Evolutionary conservation across 2,888 invertebrate species (phyloP), one percentile per base, ranked within the genome.

Genomic region (Ectemnius lituratus): DNA sequence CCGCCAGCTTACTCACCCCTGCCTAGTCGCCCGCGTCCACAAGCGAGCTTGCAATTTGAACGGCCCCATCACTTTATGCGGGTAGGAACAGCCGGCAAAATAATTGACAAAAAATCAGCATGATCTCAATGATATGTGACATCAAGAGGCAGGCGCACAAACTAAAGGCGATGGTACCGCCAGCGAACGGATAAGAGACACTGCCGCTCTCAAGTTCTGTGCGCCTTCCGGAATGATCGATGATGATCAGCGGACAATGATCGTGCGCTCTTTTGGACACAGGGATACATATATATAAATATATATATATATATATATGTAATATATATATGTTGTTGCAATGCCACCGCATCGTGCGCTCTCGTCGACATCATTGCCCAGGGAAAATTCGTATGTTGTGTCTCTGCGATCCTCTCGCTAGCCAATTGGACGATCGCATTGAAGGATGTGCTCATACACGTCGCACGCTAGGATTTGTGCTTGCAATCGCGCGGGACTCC

Each of bases 1-100:
- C 87, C 89, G 89, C 88, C 87, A 88, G 90, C 89, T 90, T 88
- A 89, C 87, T 89, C 90, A 89, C 90, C 86, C 86, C 87, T 86
- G 88, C 88, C 87, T 83, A 81, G 83, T 78, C 81, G 84, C 83
- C 84, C 86, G 85, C 82, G 82, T 86, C 85, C 85, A 85, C 82
- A 84, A 86, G 87, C 86, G 84, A 87, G 84, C 84, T 86, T 85
- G 84, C 81, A 86, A 84, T 85, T 85, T 78, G 75, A 85, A 88
- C 81, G 81, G 76, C 79, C 81, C 83, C 86, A 86, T 86, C 85
- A 87, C 85, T 86, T 85, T 86, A 85, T 85, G 84, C 85, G 82
- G 82, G 75, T 81, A 86, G 84, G 84, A 85, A 84, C 83, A 66
- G 76, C 84, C 78, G 85, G 87, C 86, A 86, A 89, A 90, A 89